Base-by-base conservation (phyloP, 2,888 invertebrate genomes). In the Gisinianus flammeolus region DNA sequence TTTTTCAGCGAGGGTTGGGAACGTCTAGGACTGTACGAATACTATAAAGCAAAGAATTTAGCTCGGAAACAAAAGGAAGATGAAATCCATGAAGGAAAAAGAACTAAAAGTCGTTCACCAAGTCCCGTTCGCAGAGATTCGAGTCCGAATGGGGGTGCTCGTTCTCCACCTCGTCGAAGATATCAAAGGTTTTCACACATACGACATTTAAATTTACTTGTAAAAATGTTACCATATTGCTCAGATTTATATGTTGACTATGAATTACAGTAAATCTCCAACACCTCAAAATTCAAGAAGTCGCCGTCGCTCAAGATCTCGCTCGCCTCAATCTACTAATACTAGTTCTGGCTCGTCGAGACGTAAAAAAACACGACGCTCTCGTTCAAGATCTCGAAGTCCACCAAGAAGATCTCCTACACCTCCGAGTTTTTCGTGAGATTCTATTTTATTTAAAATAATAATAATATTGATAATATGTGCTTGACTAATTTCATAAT, bases 1-100 rank as follows among this genome's bases (percentile, higher is more conserved):
- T n/a, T n/a, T n/a, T n/a, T 56, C 85, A 90, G 89, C 87, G 98
- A 98, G 88, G 98, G 98, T 35, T 99, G 98, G 98, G 99, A 99
- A 87, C 96, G 96, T 88, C 90, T 98, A 86, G 98, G 97, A 81
- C 90, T 99, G 76, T 97, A 97, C 87, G 98, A 99, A 88, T 99
- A 97, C 88, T 98, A 96, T 88, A 96, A 96, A 88, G 95, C 96
- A 6, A 99, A 98, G 88, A 94, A 96, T 87, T 91, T 92, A 79
- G 96, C 97, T 1, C 92, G 93, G 84, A 95, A 94, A 86, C 91
- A 93, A 86, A 96, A 95, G 86, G 94, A 95, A 85, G 94, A 95
- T 81, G 93, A 93, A 75, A 91, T 95, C 77, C 89, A 89, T 26
- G 90, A 90, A 73, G 95, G 95, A 22, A 86, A 90, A 69, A 89